Evolutionary conservation across 2,113 vertebrate genomes (phyloP), one percentile per base, ranked within the genome.

Genomic region (Cyphomyrus discorhynchus): DNA sequence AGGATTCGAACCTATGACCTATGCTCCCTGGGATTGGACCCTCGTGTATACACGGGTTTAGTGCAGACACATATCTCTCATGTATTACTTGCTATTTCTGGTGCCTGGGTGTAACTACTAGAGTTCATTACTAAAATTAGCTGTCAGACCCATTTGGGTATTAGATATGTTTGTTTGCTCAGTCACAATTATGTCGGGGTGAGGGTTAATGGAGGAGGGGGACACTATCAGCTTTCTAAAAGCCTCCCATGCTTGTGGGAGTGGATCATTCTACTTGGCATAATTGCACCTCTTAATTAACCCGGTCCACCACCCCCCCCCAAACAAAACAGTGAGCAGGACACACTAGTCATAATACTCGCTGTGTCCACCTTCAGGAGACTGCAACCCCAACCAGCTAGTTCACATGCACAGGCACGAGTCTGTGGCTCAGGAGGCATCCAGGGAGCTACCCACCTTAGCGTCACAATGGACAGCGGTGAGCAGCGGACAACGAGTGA

Each of bases 141-240:
- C 77, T 82, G 15, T 45, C 35, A 82, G 31, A 82, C 35, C 13
- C 11, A 39, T 87, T 87, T 87, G 46, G 49, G 15, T 27, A 87
- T 53, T 56, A 87, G n/a, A 87, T 47, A n/a, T 85, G 24, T 86
- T 86, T 87, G n/a, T 53, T 87, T 87, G 85, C 49, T 49, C 17
- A 87, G 15, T 24, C 49, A 87, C 50, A 17, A 31, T 53, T 53
- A 86, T 86, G n/a, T 87, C 49, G 10, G 50, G 6, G 21, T 49
- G 84, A 50, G 47, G 85, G 50, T 53, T 86, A 53, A 53, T 87
- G 15, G 27, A 27, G 49, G 50, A 50, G 49, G 27, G 49, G 49
- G 47, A 15, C 49, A 52, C 52, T 31, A 53, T 31, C 49, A 10
- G 82, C 39, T 84, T 84, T 84, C 82, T 84, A 49, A 24, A 84